A percentile compares a stretch with the other conserved stretches of the same genome.
Evolutionary conservation across 1,140 invertebrate genomes (phyloP).

Genomic region (Sycophila sp.): DNA sequence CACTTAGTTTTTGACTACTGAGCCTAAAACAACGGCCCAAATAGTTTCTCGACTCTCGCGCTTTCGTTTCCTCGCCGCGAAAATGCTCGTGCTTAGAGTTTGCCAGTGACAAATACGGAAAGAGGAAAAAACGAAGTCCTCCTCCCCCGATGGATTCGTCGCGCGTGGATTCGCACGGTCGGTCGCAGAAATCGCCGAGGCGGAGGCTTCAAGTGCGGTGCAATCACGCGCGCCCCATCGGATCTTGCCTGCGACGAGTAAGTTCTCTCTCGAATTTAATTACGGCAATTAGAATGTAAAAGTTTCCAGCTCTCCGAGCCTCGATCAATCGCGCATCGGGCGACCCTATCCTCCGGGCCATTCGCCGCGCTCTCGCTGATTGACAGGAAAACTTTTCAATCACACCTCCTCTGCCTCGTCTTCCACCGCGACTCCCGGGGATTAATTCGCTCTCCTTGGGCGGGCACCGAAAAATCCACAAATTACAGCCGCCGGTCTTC

Average conservation of each 20-base stretch:
- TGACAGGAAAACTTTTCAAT: conserved; percentile 58
- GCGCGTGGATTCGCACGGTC: background rate
- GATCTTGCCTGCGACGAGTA: conserved; percentile 45
- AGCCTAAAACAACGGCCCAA: background rate
- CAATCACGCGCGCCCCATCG: background rate
- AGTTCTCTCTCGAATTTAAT: conserved; percentile 62
- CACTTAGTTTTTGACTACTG: background rate
- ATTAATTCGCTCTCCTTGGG: background rate
- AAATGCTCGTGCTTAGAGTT: background rate
- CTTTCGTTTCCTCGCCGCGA: background rate
- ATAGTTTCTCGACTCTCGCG: background rate
- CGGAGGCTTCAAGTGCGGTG: background rate
- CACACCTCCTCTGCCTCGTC: conserved; percentile 25
- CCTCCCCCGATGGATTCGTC: background rate
- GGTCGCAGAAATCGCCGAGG: background rate
- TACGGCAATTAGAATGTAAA: conserved; percentile 58
- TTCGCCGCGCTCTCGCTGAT: conserved; percentile 51
- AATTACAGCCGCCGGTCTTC: too few relatives aligned
- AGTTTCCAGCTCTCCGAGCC: conserved; percentile 43
- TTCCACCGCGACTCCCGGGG: background rate
- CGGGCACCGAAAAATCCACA: too few relatives aligned
- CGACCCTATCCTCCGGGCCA: conserved; percentile 45
- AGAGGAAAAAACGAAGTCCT: background rate
- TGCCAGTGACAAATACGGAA: background rate
- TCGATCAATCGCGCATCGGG: conserved; percentile 51